Evolutionary conservation across 2,888 invertebrate species (phyloP), one percentile per base, ranked within the genome.

Genomic region (Cantharis rustica): DNA sequence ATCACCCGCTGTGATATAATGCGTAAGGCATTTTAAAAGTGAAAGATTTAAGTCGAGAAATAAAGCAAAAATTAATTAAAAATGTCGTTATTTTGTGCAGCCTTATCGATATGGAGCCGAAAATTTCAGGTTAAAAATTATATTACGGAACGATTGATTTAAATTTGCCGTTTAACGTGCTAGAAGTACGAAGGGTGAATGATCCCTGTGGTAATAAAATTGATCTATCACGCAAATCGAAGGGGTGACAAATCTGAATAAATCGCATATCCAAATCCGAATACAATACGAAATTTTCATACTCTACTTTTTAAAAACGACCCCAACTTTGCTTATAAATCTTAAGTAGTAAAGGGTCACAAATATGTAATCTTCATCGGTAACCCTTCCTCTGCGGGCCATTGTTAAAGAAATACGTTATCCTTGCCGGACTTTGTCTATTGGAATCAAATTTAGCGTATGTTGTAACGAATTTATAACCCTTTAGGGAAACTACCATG

Each of bases 401-500:
- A 83, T 83, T 82, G 82, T 82, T 83, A 81, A 82, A 81, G 83
- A 84, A 83, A 83, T 83, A 81, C 84, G 84, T 83, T 84, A 82
- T 83, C 82, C 81, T 82, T 76, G 81, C 80, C 80, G 83, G 83
- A 83, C 84, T 81, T 81, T 82, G 82, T 83, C 83, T 83, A 84
- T 84, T 82, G 83, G 83, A 83, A 84, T 83, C 83, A 83, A 84
- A 84, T 84, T 84, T 84, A 83, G 82, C 83, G 82, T 82, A 80
- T 79, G 75, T 78, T 77, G 82, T 83, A 83, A 82, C 83, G 82
- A 84, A 84, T 84, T 83, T 79, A 75, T 72, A 77, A 79, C 75
- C 79, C 77, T 77, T 75, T 72, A 23, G 73, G 77, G 73, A 75
- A 77, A 78, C 73, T 70, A 17, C 69, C 31, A 16, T 73, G 79